phyloP scores from a whole-genome alignment of 2,113 vertebrate species.

The Anhinga anhinga region DNA sequence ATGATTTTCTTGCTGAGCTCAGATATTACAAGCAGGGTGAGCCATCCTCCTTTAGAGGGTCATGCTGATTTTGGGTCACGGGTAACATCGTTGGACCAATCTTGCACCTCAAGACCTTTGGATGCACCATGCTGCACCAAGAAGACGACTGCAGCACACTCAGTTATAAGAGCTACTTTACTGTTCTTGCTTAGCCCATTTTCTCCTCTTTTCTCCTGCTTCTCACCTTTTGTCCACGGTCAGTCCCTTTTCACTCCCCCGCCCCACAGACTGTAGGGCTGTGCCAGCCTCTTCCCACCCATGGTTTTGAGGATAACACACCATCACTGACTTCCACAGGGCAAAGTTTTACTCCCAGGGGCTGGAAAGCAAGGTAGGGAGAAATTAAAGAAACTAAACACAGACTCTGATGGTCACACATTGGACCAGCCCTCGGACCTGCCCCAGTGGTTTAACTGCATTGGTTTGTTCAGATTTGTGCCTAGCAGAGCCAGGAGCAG shows the following conservation, averaged over 20 bases:
- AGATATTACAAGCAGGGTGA: background rate
- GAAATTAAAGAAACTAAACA: background rate
- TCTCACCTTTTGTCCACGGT: background rate
- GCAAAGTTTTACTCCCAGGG: background rate
- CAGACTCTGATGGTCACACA: background rate
- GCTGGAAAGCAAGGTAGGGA: background rate
- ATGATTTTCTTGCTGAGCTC: background rate
- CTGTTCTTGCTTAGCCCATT: background rate
- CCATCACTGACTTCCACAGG: background rate
- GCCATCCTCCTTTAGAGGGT: background rate
- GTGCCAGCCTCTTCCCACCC: background rate
- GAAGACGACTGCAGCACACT: background rate
- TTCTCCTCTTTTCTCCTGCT: background rate
- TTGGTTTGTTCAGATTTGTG: background rate
- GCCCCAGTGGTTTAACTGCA: background rate
- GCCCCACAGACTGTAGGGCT: fast-evolving
- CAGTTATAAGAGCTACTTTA: fast-evolving
- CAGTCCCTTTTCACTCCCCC: background rate
- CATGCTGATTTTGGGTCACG: background rate
- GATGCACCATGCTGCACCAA: background rate
- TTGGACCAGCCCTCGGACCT: background rate
- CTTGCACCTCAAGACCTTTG: background rate
- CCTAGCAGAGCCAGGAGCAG: background rate
- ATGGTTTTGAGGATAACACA: background rate
- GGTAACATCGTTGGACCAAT: background rate